These are phyloP conservation scores for Protodeltote pygarga DNA, from an alignment of 2,888 invertebrate genomes.

Conservation along the genomic window DNA sequence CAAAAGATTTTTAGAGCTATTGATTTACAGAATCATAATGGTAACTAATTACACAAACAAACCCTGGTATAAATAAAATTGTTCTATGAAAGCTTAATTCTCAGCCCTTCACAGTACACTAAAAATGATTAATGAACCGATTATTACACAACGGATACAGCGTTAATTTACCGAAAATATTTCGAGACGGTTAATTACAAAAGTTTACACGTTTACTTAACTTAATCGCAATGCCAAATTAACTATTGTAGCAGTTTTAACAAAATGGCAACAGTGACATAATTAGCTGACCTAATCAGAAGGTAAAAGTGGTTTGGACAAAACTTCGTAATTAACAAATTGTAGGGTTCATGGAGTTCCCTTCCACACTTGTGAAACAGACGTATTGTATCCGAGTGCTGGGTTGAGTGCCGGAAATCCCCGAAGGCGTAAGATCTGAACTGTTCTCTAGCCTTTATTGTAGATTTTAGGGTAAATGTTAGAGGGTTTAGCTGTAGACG, in stretches of 20 bases:
- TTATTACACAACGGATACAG: constrained; percentile 44
- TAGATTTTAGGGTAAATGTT: not conserved
- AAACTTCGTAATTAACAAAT: constrained; percentile 48
- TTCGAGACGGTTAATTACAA: constrained; percentile 36
- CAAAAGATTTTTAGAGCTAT: too few relatives aligned
- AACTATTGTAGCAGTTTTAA: constrained; percentile 52
- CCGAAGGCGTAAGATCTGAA: constrained; percentile 31
- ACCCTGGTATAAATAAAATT: constrained; percentile 7
- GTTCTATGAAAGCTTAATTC: not conserved
- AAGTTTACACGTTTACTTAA: constrained; percentile 40
- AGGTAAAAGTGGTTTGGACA: constrained; percentile 39
- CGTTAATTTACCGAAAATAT: constrained; percentile 40
- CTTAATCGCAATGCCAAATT: constrained; percentile 51
- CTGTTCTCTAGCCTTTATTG: constrained; percentile 20
- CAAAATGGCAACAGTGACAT: constrained; percentile 45
- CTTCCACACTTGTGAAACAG: constrained; percentile 30
- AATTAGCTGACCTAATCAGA: constrained; percentile 52
- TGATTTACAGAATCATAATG: too few relatives aligned
- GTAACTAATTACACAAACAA: too few relatives aligned
- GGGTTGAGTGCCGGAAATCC: constrained; percentile 32
- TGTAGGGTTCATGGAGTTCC: constrained; percentile 25
- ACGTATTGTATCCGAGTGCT: constrained; percentile 26
- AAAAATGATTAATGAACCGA: constrained; percentile 35
- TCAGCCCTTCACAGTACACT: constrained; percentile 9
- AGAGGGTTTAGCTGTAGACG: not conserved